Evolutionary conservation across 2,888 invertebrate genomes (phyloP), one percentile per base, ranked within the genome.

Genomic region (Escarpia spicata): DNA sequence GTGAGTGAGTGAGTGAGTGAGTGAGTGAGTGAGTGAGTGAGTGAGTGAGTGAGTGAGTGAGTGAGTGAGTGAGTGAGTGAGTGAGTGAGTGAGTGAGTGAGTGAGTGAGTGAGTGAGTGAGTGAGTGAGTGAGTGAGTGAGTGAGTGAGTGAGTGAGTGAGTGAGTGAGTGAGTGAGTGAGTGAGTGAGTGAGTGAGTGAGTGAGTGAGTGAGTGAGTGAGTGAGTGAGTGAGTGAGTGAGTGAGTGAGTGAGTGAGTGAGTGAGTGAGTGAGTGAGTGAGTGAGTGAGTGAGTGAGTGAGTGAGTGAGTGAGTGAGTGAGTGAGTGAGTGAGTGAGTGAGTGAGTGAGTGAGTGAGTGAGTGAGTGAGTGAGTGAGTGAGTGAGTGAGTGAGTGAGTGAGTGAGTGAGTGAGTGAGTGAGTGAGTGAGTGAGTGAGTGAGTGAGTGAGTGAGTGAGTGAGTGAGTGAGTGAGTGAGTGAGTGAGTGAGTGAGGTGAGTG

Each of bases 331-430:
- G 92, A 92, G 92, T 45, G 92, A 58, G 92, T 45, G 37, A 92
- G 92, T 43, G 92, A 92, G 92, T 43, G 92, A 91, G 91, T 45
- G 92, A 92, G 92, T 45, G 92, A 58, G 92, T 45, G 37, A 92
- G 92, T 43, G 92, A 92, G 92, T 43, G 92, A 91, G 91, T 45
- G 92, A 92, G 92, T 31, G 92, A 37, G 90, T 90, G 90, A 37
- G 90, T 90, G 90, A 37, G 90, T 90, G 90, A 37, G 90, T 90
- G 90, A 37, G 90, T 90, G 90, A 92, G 92, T 45, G 92, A 92
- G 92, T 58, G 92, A 91, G 92, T 45, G 91, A 92, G 92, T 43
- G 92, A 92, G 91, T 45, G 92, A 91, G 92, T 45, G 92, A 92
- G 92, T 43, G 92, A 92, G 91, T 31, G 92, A 91, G 92, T 45